These are phyloP conservation scores for Allygus modestus DNA, from an alignment of 2,888 invertebrate genomes.

Conservation along the genomic window DNA sequence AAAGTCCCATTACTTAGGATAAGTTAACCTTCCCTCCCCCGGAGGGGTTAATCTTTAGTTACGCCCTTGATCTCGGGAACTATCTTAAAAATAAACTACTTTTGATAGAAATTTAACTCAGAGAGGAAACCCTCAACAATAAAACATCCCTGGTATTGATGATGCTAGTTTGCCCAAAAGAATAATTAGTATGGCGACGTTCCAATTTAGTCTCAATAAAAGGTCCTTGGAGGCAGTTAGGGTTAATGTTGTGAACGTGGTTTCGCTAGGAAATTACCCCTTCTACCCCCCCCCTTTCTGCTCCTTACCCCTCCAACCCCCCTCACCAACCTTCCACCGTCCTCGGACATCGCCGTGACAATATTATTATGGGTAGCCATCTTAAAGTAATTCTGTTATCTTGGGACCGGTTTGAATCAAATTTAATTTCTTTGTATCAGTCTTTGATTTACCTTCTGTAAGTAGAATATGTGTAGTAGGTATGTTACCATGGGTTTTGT, in stretches of 20 bases:
- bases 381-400: background rate
- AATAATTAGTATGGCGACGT: background rate
- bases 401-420: background rate
- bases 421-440: no score
- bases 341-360: background rate
- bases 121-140: no score
- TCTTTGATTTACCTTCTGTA: no score
- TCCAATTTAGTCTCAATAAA: constrained; percentile 3
- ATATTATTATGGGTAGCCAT: background rate
- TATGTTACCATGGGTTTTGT: no score
- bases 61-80: no score
- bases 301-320: background rate
- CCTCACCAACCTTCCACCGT: background rate
- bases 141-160: no score
- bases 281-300: background rate
- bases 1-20: no score
- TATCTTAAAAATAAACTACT: no score
- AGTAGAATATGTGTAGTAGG: no score
- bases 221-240: background rate
- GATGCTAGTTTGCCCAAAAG: background rate
- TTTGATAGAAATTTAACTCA: no score
- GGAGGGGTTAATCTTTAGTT: no score
- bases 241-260: background rate
- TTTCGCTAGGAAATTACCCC: background rate
- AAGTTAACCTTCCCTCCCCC: no score